Evolutionary conservation across 92 coral and sea anemone species (phyloP).

Genomic region (Palythoa heliodiscus): DNA sequence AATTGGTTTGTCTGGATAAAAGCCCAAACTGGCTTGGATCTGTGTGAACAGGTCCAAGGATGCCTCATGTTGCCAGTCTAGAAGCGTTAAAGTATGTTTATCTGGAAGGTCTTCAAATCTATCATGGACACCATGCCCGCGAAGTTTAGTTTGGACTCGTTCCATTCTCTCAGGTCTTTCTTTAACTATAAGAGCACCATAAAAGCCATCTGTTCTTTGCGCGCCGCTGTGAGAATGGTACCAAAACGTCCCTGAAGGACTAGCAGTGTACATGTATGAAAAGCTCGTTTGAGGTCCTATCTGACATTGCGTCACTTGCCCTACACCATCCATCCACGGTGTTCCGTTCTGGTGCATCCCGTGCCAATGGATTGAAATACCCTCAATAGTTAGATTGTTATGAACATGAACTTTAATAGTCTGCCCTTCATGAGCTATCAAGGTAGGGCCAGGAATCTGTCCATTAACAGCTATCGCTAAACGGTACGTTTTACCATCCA

Average conservation of each 20-base stretch:
- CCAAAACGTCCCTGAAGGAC: conserved; percentile 86
- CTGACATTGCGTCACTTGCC: conserved; percentile 77
- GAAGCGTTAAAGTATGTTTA: conserved; percentile 55
- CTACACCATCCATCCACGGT: conserved; percentile 90
- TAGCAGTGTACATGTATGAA: conserved; percentile 72
- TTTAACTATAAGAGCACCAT: conserved; percentile 73
- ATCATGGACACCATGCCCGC: neutral
- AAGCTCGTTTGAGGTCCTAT: conserved; percentile 62
- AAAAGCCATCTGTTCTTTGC: conserved; percentile 81
- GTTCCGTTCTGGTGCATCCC: conserved; percentile 71
- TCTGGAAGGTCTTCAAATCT: conserved; percentile 48
- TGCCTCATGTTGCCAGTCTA: conserved; percentile 65
- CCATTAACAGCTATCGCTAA: conserved; percentile 69
- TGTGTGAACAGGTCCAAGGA: conserved; percentile 59
- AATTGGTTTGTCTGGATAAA: conserved; percentile 33
- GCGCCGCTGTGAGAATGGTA: conserved; percentile 85
- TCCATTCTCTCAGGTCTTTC: neutral
- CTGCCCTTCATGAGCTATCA: conserved; percentile 68
- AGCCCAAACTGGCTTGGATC: conserved; percentile 46
- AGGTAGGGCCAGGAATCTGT: conserved; percentile 81
- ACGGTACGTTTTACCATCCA: conserved; percentile 62
- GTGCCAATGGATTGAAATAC: conserved; percentile 79
- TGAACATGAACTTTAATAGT: conserved; percentile 57
- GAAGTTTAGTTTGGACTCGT: neutral
- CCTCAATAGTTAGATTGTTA: conserved; percentile 61